Evolutionary conservation across 1,140 invertebrate genomes (phyloP).

Genomic region (Ceratina australensis): DNA sequence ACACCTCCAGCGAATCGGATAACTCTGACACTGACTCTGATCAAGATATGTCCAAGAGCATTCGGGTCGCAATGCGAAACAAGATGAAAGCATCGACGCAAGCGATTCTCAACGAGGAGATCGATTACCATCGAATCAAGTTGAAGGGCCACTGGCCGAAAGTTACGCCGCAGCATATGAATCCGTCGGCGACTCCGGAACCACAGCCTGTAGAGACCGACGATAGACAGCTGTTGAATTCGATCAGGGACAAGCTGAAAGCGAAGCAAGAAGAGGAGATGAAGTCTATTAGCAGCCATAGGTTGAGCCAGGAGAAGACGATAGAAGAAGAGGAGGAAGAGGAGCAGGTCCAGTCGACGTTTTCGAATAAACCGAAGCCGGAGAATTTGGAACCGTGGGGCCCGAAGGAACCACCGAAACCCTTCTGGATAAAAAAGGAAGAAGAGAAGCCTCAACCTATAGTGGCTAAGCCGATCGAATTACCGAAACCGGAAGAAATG

Average conservation of each 20-base stretch:
- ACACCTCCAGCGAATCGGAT: slow-evolving; percentile 78
- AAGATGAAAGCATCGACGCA: slow-evolving; percentile 78
- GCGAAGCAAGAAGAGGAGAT: slow-evolving; percentile 77
- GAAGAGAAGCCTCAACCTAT: slow-evolving; percentile 69
- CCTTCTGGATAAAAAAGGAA: slow-evolving; percentile 78
- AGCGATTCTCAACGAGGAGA: slow-evolving; percentile 78
- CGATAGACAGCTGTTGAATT: slow-evolving; percentile 72
- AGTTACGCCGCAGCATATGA: slow-evolving; percentile 50
- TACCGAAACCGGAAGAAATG: slow-evolving; percentile 76
- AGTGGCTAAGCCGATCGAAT: slow-evolving; percentile 60
- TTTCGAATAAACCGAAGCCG: slow-evolving; percentile 59
- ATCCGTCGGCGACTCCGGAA: slow-evolving; percentile 57
- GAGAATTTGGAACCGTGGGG: slow-evolving; percentile 74
- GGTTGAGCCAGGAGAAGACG: slow-evolving; percentile 46
- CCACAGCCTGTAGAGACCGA: slow-evolving; percentile 58
- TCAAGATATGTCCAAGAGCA: slow-evolving; percentile 81
- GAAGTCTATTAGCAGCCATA: slow-evolving; percentile 64
- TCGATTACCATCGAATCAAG: slow-evolving; percentile 71
- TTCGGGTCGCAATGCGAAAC: slow-evolving; percentile 85
- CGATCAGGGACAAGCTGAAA: slow-evolving; percentile 76
- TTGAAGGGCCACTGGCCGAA: slow-evolving; percentile 65
- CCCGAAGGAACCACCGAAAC: slow-evolving; percentile 76
- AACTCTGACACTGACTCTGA: slow-evolving; percentile 79
- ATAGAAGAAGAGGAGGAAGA: slow-evolving; percentile 27
- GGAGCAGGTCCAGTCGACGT: slow-evolving; percentile 73